A percentile compares a stretch with the other conserved stretches of the same genome.
phyloP scores from a whole-genome alignment of 2,113 vertebrate genomes.

The Ciconia stormi region DNA sequence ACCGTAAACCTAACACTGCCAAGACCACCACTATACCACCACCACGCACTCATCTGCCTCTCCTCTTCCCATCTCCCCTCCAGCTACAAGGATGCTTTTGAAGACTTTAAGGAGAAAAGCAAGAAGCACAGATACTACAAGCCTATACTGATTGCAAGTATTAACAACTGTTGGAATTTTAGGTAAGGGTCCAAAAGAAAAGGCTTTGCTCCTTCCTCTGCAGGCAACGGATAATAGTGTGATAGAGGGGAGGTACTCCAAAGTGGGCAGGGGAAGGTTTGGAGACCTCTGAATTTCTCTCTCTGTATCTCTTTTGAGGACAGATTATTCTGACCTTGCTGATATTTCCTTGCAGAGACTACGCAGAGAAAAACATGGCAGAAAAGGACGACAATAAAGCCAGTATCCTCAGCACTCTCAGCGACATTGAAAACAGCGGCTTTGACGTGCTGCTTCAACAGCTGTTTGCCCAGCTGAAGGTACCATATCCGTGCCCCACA shows the following conservation, averaged over 20 bases:
- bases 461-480: conserved; percentile 80
- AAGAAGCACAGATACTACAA: conserved; percentile 66
- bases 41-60: background rate
- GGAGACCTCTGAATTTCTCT: background rate
- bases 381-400: background rate
- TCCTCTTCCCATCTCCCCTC: background rate
- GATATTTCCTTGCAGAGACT: conserved; percentile 66
- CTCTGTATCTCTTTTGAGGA: background rate
- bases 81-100: conserved; percentile 82
- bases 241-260: background rate
- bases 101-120: conserved; percentile 76
- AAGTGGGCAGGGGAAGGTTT: background rate
- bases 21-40: too few species aligned
- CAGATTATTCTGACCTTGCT: background rate
- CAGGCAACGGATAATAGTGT: rapidly evolving
- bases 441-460: conserved; percentile 71
- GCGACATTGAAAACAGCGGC: conserved; percentile 70
- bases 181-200: conserved; percentile 70
- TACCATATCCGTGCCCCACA: background rate
- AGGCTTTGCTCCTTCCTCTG: background rate
- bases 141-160: conserved; percentile 79
- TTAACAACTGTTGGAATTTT: conserved; percentile 84
- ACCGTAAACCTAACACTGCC: too few species aligned
- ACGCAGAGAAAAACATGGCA: conserved; percentile 19
- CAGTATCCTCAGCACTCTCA: conserved; percentile 57